Evolutionary conservation across 2,888 invertebrate genomes (phyloP), one percentile per base, ranked within the genome.

Genomic region (Thecophora atra): DNA sequence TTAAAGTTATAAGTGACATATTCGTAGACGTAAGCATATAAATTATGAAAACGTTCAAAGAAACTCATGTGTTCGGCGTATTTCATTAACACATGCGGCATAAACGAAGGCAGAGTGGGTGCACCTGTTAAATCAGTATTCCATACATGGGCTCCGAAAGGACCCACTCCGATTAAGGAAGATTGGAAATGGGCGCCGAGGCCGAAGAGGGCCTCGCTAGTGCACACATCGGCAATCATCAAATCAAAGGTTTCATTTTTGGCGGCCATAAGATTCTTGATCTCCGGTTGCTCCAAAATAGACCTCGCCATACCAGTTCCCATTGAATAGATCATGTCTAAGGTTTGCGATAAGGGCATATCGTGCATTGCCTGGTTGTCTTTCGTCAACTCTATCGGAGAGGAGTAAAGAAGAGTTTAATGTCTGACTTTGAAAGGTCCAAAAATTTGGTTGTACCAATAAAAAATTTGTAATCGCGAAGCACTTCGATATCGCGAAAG

Each of bases 1-100:
- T 73, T 73, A 24, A 75, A 75, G 15, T 79, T 58, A n/a, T 76
- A 68, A 17, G 75, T 71, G 0, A 76, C 4, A 8, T 76, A 74
- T 28, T 79, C 76, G n/a, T 78, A 6, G 3, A 76, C 37, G 8
- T 72, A 54, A 1, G 72, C 62, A 2, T 78, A 58, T 1, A 82
- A 73, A 72, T 86, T 86, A 42, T 73, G 44, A 7, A 80, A 62
- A 64, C 85, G 77, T 72, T 85, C 76, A 17, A 68, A 15, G 51
- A 82, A 81, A 3, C 51, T 81, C 85, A 85, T 85, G 54, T 76
- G 78, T 72, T 81, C 79, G 2, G 79, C 79, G 42, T 77, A 78
- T 15, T 75, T 65, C 1, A 77, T 54, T 26, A 79, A 77, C 0
- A 75, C 62, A 37, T 76, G 74, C 6, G 81, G 80, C 8, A 79